phyloP scores from a whole-genome alignment of 2,888 invertebrate species.

The Oxyteleia sp. region DNA sequence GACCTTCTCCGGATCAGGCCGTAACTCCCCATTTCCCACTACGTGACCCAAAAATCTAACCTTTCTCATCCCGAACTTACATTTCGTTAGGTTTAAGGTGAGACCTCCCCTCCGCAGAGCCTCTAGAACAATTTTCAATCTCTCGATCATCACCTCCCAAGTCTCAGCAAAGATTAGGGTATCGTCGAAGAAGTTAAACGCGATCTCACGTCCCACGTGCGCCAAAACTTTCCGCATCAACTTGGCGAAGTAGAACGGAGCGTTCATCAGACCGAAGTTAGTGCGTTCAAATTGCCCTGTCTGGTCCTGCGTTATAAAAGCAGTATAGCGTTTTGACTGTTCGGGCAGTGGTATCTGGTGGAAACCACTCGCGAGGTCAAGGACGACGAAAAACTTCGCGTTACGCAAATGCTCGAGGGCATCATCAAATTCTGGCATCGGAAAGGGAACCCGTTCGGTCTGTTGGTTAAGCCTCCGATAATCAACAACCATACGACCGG shows the following conservation, averaged over 20 bases:
- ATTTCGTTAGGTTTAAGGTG: too few species aligned
- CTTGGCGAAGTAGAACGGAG: constrained; percentile 45
- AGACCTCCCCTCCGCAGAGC: too few species aligned
- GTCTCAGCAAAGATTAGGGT: too few species aligned
- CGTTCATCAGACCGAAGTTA: constrained; percentile 42
- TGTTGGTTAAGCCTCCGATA: constrained; percentile 17
- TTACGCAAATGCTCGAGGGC: constrained; percentile 17
- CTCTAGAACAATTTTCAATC: too few species aligned
- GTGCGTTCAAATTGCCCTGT: constrained; percentile 48
- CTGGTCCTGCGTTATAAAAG: not conserved
- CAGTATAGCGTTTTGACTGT: not conserved
- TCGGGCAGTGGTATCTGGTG: constrained; percentile 31
- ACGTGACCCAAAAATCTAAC: too few species aligned
- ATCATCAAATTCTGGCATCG: too few species aligned
- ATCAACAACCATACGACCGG: constrained; percentile 35
- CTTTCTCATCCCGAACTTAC: too few species aligned
- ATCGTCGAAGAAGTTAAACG: too few species aligned
- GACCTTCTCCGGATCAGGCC: too few species aligned
- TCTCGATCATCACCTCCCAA: too few species aligned
- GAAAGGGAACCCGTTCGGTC: constrained; percentile 9
- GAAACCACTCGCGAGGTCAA: constrained; percentile 37
- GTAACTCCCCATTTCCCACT: too few species aligned
- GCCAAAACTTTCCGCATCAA: constrained; percentile 14
- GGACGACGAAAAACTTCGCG: constrained; percentile 13
- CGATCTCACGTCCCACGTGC: too few species aligned